These are phyloP conservation scores for Netelia melanura DNA, from an alignment of 2,888 invertebrate species.

Conservation along the genomic window DNA sequence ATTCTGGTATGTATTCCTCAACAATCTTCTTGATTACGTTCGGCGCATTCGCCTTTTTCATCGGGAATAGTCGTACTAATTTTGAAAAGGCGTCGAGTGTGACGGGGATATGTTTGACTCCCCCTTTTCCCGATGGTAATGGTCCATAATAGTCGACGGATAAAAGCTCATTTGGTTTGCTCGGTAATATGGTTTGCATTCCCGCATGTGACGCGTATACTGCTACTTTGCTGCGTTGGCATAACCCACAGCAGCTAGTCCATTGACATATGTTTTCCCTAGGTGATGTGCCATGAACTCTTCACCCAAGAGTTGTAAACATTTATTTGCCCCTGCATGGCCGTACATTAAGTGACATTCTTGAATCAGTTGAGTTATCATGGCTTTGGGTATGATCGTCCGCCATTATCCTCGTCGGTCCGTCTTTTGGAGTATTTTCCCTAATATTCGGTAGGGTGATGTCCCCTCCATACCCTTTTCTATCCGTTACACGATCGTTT, in stretches of 20 bases:
- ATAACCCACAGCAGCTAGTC: background rate
- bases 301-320: background rate
- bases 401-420: background rate
- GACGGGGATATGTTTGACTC: constrained; percentile 56
- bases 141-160: constrained; percentile 65
- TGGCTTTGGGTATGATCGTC: background rate
- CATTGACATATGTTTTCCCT: background rate
- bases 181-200: constrained; percentile 34
- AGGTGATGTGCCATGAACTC: background rate
- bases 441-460: no score
- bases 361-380: background rate
- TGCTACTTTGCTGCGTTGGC: background rate
- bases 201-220: background rate
- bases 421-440: no score
- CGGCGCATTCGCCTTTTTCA: constrained; percentile 54
- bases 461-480: background rate
- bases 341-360: background rate
- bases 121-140: constrained; percentile 31
- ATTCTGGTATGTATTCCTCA: constrained; percentile 26
- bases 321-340: background rate
- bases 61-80: constrained; percentile 39
- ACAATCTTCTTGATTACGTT: background rate
- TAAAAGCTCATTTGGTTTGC: constrained; percentile 40
- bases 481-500: background rate
- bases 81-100: constrained; percentile 56